Percentiles rank a stretch among this genome's conserved stretches.
phyloP scores from a whole-genome alignment of 2,888 invertebrate species.

The Callimorpha dominula region DNA sequence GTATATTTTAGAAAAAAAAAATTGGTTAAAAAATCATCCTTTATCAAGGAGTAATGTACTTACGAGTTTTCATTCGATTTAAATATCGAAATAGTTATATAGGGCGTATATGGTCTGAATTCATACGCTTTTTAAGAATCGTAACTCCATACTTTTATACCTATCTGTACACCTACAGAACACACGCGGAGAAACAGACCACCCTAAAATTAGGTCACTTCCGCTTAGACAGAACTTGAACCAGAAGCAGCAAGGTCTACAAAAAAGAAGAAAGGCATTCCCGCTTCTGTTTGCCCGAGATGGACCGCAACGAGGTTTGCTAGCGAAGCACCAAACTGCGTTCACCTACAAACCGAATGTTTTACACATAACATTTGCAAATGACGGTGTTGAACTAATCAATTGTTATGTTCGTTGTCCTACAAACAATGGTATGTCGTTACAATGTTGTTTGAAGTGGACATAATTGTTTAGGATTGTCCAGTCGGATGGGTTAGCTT shows the following conservation, averaged over 20 bases:
- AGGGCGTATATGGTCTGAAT: no score
- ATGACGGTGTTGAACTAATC: slow-evolving; percentile 10
- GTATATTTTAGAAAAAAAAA: no score
- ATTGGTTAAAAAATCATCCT: no score
- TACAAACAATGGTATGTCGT: slow-evolving; percentile 14
- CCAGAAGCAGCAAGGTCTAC: not conserved
- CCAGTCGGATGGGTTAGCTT: slow-evolving; percentile 4
- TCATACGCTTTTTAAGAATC: no score
- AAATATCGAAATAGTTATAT: no score
- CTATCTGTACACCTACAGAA: no score
- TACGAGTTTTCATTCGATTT: no score
- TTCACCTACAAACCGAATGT: not conserved
- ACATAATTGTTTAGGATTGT: slow-evolving; percentile 2
- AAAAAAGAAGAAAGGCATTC: not conserved
- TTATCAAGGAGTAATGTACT: no score
- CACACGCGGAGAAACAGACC: no score
- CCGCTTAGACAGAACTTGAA: not conserved
- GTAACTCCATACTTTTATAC: no score
- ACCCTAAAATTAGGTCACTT: no score
- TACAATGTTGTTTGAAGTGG: slow-evolving; percentile 4
- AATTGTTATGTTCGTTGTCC: slow-evolving; percentile 8
- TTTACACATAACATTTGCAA: not conserved
- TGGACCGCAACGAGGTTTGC: not conserved
- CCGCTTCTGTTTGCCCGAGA: not conserved
- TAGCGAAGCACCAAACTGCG: not conserved